Evolutionary conservation across 2,113 vertebrate genomes (phyloP), one percentile per base, ranked within the genome.

Genomic region (Balaeniceps rex): DNA sequence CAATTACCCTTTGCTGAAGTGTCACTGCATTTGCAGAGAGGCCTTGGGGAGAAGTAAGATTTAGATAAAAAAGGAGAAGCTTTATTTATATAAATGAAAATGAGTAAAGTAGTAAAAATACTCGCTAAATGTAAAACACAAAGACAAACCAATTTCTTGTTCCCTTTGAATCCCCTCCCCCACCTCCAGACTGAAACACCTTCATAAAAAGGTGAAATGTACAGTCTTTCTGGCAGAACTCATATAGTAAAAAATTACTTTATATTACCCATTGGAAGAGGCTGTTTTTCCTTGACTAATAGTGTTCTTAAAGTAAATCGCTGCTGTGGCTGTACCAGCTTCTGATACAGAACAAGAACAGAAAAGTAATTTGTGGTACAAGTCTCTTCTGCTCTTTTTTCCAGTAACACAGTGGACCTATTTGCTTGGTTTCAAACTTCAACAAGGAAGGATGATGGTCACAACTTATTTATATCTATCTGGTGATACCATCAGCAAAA

Each of bases 41-140:
- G 52, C 76, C 86, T 60, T 64, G 31, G 64, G 79, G 52, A 94
- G 69, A 94, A 93, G 47, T 83, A 61, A 58, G 76, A 68, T 87
- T 92, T 84, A 92, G 72, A 79, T 29, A 68, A 80, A 94, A 94
- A 86, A 72, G 33, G 46, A 90, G 71, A 69, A 68, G 52, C 13
- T 95, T 97, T 87, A 93, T 94, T 93, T 94, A 84, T 92, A 88
- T 68, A 94, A 94, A 90, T 75, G 69, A 95, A 93, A 95, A 83
- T 3, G 1, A 55, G 52, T 34, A 22, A 87, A 90, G 31, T 26
- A 78, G 49, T 75, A 89, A 92, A 95, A 93, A 88, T 60, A n/a
- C 28, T 83, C 58, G 55, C 16, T 68, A 88, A 77, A 83, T 47
- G 19, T 75, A 55, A 60, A 88, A 75, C 42, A 87, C 29, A 75